Evolutionary conservation across 2,113 vertebrate species (phyloP).

Genomic region (Stercorarius parasiticus): DNA sequence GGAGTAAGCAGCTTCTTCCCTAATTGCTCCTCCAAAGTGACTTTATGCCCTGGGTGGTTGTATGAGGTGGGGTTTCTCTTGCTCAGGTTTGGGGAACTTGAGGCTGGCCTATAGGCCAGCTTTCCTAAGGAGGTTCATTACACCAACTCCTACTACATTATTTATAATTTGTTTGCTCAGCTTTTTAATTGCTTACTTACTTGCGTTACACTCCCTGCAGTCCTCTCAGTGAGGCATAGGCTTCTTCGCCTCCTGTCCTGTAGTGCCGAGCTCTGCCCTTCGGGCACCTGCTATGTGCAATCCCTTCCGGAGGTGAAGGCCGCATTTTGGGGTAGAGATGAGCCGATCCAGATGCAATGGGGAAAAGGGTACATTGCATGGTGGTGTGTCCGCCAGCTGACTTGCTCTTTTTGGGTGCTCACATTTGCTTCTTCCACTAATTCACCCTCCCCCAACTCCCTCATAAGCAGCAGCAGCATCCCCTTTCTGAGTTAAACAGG

Average conservation of each 20-base stretch:
- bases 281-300: rapidly evolving
- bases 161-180: conserved; percentile 52
- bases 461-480: background rate
- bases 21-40: conserved; percentile 44
- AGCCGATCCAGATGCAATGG: background rate
- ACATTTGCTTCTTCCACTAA: background rate
- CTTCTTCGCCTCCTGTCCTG: background rate
- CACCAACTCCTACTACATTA: conserved; percentile 12
- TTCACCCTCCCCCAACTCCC: background rate
- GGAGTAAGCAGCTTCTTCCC: background rate
- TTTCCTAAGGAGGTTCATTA: conserved; percentile 26
- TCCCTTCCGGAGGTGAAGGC: background rate
- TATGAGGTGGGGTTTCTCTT: background rate
- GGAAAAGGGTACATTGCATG: background rate
- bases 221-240: background rate
- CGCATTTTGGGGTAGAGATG: background rate
- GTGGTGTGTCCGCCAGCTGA: background rate
- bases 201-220: background rate
- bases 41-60: background rate
- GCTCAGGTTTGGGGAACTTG: background rate
- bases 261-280: background rate
- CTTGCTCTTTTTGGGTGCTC: background rate
- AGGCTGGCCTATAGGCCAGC: background rate
- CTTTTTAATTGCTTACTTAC: conserved; percentile 46
- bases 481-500: background rate